Base-by-base conservation (phyloP, 2,888 invertebrate genomes). In the Zelleria hepariella region DNA sequence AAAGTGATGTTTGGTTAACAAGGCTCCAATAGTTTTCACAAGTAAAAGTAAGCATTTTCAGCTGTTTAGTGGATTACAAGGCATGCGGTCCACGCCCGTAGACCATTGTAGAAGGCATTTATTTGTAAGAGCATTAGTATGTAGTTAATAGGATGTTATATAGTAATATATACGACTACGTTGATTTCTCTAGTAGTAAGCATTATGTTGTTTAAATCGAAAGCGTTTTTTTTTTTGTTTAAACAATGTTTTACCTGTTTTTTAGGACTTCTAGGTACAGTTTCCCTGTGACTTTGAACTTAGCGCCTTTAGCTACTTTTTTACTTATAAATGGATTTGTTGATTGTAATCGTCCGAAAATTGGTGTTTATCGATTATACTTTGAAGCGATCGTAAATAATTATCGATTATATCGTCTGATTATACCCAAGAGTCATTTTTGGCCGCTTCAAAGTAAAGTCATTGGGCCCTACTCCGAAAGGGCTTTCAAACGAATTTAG, bases 171-270 rank as follows among this genome's bases (percentile, higher is more conserved):
- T 87, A 83, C 32, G 32, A 42, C 32, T 42, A 42, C 76, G 86
- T 87, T 88, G 86, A 84, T 83, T 87, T 86, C 80, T 84, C 67
- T 87, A 86, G 81, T 73, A 69, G 63, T 86, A 86, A 84, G 84
- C 67, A 71, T 76, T 81, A 73, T 83, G 78, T 85, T 83, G 78
- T 83, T 82, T 74, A 68, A 74, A 72, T 71, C 32, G 68, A 73
- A 71, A 67, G 72, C 72, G 76, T 76, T 73, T 69, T 42, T 42
- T 10, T 42, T 42, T 42, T 10, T 42, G 32, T 42, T 71, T 66
- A 67, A 75, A 72, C 67, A 67, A 66, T 71, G 67, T 64, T 63
- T 67, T 66, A 66, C 27, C 32, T 51, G 18, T 18, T 61, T 18
- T 61, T 62, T 71, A 69, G 65, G 64, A 62, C 62, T 68, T 66